A percentile compares a stretch with the other conserved stretches of the same genome.
These are phyloP conservation scores for Piaya cayana DNA, from an alignment of 2,113 vertebrate genomes.

Conservation along the genomic window DNA sequence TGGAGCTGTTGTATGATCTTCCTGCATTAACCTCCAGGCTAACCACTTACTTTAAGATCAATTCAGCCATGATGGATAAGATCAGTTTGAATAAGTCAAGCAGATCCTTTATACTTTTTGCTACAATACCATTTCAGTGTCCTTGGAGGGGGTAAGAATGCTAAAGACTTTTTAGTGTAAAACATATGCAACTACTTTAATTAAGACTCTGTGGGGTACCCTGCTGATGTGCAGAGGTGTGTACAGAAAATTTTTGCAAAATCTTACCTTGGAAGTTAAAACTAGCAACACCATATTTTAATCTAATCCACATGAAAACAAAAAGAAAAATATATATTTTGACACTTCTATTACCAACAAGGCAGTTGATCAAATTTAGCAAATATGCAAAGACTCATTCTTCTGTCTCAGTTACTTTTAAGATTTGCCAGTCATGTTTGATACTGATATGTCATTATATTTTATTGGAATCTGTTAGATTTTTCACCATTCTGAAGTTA, in stretches of 20 bases:
- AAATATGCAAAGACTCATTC: not conserved
- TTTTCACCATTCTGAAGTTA: not conserved
- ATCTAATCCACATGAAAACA: not conserved
- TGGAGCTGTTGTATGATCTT: not conserved
- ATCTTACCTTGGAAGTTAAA: not conserved
- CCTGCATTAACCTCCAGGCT: constrained; percentile 4
- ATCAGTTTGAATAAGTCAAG: not conserved
- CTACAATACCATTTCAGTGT: not conserved
- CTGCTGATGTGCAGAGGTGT: not conserved
- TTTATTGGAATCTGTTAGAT: not conserved
- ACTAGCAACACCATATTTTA: not conserved
- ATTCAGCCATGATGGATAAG: not conserved
- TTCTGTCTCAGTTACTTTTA: not conserved
- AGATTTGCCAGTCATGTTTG: not conserved
- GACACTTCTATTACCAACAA: not conserved
- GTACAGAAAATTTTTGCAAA: not conserved
- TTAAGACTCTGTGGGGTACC: not conserved
- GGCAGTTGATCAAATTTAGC: not conserved
- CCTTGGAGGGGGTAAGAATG: not conserved
- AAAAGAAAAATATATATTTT: not conserved
- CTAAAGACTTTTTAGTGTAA: not conserved
- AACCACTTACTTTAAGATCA: not conserved
- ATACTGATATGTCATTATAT: not conserved
- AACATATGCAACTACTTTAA: not conserved
- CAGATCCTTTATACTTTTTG: not conserved